Conservation (phyloP, 2,797 vertebrate genomes). For the Pantherophis vulpinus region DNA sequence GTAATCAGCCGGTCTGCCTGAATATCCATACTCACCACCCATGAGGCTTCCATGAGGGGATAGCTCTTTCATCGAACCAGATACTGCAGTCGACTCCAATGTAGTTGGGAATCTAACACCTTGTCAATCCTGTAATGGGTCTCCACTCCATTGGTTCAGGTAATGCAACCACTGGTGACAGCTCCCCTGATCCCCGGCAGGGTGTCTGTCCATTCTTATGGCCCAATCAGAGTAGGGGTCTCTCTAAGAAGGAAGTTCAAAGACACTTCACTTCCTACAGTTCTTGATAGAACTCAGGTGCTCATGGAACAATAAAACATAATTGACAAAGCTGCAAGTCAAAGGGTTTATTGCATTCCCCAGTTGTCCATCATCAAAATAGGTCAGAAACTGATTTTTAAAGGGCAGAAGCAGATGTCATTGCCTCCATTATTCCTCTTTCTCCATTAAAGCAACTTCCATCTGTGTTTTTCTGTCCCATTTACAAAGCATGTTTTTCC, state of each 20-base stretch:
- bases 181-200: no score
- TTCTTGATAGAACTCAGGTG: neutral
- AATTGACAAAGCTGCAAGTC: neutral
- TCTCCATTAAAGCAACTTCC: neutral
- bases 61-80: no score
- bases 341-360: neutral
- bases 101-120: no score
- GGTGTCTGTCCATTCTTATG: no score
- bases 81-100: no score
- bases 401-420: neutral
- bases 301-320: neutral
- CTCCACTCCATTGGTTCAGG: no score
- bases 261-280: neutral
- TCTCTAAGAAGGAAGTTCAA: neutral
- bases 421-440: neutral
- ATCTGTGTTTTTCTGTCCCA: neutral
- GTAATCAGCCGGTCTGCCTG: no score
- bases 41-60: no score
- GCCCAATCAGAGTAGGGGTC: no score
- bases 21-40: no score
- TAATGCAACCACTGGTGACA: no score
- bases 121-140: no score
- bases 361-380: neutral
- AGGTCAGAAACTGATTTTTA: neutral
- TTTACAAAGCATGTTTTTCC: neutral